These are phyloP conservation scores for Rhinopomastus cyanomelas DNA, from an alignment of 2,113 vertebrate genomes.

Conservation along the genomic window DNA sequence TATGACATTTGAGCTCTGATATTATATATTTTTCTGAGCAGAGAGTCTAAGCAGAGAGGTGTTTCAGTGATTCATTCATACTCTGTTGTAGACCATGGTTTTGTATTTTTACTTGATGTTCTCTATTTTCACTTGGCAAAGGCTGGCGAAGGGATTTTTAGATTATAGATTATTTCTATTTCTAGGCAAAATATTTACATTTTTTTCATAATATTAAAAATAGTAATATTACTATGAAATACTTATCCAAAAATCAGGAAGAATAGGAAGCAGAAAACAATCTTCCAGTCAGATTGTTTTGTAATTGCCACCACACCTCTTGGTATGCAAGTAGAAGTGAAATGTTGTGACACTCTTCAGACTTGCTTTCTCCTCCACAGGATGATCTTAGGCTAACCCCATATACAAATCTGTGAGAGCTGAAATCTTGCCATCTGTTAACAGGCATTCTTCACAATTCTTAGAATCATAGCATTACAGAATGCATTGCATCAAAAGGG, in stretches of 20 bases:
- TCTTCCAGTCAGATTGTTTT: neutral
- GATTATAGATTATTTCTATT: neutral
- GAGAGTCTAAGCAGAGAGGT: neutral
- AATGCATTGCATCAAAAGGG: too few relatives aligned
- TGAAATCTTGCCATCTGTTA: neutral
- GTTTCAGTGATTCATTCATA: neutral
- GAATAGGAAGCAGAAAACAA: neutral
- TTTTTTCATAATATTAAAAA: neutral
- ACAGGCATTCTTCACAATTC: neutral
- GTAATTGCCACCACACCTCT: neutral
- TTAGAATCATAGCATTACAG: too few relatives aligned
- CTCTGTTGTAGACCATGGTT: neutral
- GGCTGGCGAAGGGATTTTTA: neutral
- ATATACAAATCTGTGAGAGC: neutral
- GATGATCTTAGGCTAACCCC: accelerated
- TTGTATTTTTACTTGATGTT: neutral
- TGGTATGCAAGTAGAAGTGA: neutral
- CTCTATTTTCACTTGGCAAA: neutral
- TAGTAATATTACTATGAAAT: neutral
- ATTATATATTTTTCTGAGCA: neutral
- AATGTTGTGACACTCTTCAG: neutral
- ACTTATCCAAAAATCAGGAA: neutral
- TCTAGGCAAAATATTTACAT: neutral
- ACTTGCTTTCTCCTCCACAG: neutral
- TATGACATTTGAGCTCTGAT: neutral